phyloP scores from a whole-genome alignment of 1,140 invertebrate species.

The Drosophila kepulauana region DNA sequence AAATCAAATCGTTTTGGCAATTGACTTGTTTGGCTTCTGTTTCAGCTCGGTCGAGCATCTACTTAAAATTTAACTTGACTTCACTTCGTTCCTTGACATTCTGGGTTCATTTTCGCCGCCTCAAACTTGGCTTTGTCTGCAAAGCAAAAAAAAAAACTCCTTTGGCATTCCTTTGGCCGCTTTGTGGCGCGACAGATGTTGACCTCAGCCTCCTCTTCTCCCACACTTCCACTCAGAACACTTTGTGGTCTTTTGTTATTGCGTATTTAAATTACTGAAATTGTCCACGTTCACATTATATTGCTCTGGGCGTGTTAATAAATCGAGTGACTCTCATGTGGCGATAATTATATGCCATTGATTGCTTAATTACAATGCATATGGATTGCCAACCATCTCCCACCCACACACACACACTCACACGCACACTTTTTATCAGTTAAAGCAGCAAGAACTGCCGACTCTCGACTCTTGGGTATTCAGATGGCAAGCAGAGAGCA shows the following conservation, averaged over 20 bases:
- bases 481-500: slow-evolving; percentile 5
- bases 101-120: too few species aligned
- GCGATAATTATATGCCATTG: slow-evolving; percentile 81
- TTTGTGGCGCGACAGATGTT: slow-evolving; percentile 51
- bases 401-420: background rate
- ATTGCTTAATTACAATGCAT: slow-evolving; percentile 82
- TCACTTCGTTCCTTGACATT: background rate
- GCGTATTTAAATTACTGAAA: slow-evolving; percentile 74
- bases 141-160: background rate
- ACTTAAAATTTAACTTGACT: slow-evolving; percentile 22
- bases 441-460: slow-evolving; percentile 59
- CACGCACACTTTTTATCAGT: background rate
- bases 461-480: background rate
- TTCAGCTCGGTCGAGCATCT: slow-evolving; percentile 15
- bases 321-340: slow-evolving; percentile 80
- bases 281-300: slow-evolving; percentile 35
- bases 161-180: slow-evolving; percentile 63
- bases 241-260: slow-evolving; percentile 49
- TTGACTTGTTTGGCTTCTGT: slow-evolving; percentile 40
- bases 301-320: slow-evolving; percentile 73
- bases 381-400: slow-evolving; percentile 36
- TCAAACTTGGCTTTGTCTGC: background rate
- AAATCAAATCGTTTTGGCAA: slow-evolving; percentile 27
- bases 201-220: background rate
- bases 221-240: background rate